These are phyloP conservation scores for Chiloscyllium plagiosum DNA, from an alignment of 2,113 vertebrate species.

Conservation along the genomic window DNA sequence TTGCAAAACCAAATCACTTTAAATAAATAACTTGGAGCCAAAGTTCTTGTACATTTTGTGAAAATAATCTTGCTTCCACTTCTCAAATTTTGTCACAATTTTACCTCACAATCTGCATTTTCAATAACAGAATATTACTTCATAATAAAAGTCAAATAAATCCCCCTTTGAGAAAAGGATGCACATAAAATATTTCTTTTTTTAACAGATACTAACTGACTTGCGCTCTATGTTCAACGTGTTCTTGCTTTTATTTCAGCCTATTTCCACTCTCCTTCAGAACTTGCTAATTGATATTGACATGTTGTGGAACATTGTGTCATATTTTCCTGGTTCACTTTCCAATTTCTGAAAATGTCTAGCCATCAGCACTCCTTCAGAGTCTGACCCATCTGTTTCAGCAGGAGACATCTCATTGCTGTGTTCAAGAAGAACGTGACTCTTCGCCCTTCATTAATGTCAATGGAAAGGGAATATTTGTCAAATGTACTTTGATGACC, in stretches of 20 bases:
- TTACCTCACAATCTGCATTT: neutral
- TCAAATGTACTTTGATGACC: neutral
- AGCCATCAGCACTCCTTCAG: neutral
- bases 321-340: constrained; percentile 8
- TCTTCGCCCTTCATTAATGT: neutral
- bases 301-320: neutral
- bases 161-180: neutral
- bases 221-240: neutral
- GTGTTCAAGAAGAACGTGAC: neutral
- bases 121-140: neutral
- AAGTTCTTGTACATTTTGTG: neutral
- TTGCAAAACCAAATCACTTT: neutral
- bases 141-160: neutral
- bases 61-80: neutral
- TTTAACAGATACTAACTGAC: neutral
- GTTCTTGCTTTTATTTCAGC: no score
- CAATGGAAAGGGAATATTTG: neutral
- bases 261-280: neutral
- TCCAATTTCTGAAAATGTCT: constrained; percentile 10
- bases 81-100: neutral
- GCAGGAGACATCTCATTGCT: neutral
- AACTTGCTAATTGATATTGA: neutral
- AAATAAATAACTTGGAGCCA: neutral
- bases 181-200: neutral
- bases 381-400: neutral